Percentiles rank a stretch among this genome's conserved stretches.
Conservation (phyloP, 1,140 invertebrate genomes). For the Leptinotarsa defecta region DNA sequence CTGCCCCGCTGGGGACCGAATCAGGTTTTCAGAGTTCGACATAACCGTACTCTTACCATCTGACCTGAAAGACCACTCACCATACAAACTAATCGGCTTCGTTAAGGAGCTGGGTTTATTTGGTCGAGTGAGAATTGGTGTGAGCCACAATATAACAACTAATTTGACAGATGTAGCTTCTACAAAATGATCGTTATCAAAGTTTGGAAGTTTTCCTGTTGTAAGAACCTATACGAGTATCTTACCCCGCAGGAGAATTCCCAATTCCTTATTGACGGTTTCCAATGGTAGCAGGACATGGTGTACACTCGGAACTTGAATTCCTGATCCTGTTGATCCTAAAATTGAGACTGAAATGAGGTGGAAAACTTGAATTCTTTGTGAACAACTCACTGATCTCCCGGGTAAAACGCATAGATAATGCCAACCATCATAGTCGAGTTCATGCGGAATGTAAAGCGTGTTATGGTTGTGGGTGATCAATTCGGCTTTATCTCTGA, state of each 20-base stretch:
- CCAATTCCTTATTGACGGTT: slow-evolving; percentile 29
- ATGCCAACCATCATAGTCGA: slow-evolving; percentile 30
- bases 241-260: slow-evolving; percentile 27
- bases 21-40: no score
- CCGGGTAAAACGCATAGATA: slow-evolving; percentile 31
- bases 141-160: no score
- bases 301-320: slow-evolving; percentile 31
- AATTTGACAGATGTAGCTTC: no score
- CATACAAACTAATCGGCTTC: no score
- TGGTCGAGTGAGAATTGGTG: no score
- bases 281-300: slow-evolving; percentile 29
- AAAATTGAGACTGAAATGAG: not conserved
- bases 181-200: no score
- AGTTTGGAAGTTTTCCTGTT: no score
- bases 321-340: not conserved
- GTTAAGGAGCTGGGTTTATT: no score
- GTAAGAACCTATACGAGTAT: not conserved
- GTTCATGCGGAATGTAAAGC: not conserved
- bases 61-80: no score
- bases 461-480: not conserved
- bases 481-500: not conserved
- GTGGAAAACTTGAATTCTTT: no score
- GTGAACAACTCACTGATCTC: not conserved
- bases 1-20: no score
- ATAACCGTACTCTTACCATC: no score